A percentile compares a stretch with the other conserved stretches of the same genome.
phyloP scores from a whole-genome alignment of 2,888 invertebrate genomes.

The Netelia fuscicornis region DNA sequence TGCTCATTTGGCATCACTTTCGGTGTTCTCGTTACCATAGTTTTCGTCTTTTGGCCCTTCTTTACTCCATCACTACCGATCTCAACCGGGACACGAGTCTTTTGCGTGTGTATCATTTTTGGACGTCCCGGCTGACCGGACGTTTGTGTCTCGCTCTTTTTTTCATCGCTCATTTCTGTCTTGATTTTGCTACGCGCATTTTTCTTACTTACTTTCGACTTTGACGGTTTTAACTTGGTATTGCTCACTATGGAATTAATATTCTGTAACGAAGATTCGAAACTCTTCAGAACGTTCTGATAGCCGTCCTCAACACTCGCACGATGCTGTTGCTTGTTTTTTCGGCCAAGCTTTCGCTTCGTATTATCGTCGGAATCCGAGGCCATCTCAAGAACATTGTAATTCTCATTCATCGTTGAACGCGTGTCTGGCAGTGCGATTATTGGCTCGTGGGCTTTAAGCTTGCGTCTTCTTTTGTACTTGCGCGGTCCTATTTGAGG shows the following conservation, averaged over 20 bases:
- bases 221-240: slow-evolving; percentile 82
- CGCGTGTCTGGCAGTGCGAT: slow-evolving; percentile 55
- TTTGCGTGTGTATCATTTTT: slow-evolving; percentile 92
- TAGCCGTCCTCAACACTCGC: slow-evolving; percentile 81
- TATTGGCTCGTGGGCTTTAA: slow-evolving; percentile 87
- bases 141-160: slow-evolving; percentile 79
- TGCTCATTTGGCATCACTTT: slow-evolving; percentile 83
- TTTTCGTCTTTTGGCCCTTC: slow-evolving; percentile 87
- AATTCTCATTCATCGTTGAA: slow-evolving; percentile 75
- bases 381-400: slow-evolving; percentile 76
- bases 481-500: slow-evolving; percentile 92
- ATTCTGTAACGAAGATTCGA: slow-evolving; percentile 83
- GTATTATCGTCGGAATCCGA: slow-evolving; percentile 84
- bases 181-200: slow-evolving; percentile 82
- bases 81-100: slow-evolving; percentile 86
- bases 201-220: slow-evolving; percentile 80
- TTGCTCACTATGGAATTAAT: slow-evolving; percentile 85
- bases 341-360: slow-evolving; percentile 81
- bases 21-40: slow-evolving; percentile 86
- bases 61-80: slow-evolving; percentile 86
- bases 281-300: slow-evolving; percentile 82
- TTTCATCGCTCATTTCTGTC: slow-evolving; percentile 76
- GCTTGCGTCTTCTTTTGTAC: slow-evolving; percentile 92
- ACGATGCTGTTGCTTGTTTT: slow-evolving; percentile 80
- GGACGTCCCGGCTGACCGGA: slow-evolving; percentile 86